Conservation (phyloP, 64 coral and sea anemone genomes). For the Porites lutea region DNA sequence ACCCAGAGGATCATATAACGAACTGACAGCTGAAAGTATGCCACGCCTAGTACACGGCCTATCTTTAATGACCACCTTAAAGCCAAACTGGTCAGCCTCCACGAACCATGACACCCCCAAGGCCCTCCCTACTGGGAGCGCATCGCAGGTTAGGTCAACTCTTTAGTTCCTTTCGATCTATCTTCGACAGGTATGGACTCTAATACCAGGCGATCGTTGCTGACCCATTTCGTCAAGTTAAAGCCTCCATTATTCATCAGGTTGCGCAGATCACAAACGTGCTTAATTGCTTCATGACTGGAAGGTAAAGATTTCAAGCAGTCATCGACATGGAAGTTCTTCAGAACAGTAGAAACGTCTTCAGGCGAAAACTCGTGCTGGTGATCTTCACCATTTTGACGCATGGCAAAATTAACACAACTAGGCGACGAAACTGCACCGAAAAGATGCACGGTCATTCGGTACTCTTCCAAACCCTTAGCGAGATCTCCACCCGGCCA, state of each 20-base stretch:
- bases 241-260: slow-evolving; percentile 43
- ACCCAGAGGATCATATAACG: background rate
- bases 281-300: no score
- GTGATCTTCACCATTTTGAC: no score
- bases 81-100: slow-evolving; percentile 64
- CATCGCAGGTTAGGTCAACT: slow-evolving; percentile 46
- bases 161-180: slow-evolving; percentile 31
- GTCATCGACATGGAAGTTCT: slow-evolving; percentile 73
- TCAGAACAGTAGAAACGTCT: background rate
- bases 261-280: background rate
- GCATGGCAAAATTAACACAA: no score
- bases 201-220: slow-evolving; percentile 20
- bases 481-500: slow-evolving; percentile 47
- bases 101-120: slow-evolving; percentile 53
- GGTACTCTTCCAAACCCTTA: slow-evolving; percentile 36
- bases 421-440: no score
- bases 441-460: background rate
- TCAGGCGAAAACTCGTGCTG: background rate
- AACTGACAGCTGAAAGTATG: background rate
- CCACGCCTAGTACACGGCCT: slow-evolving; percentile 68
- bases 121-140: slow-evolving; percentile 48
- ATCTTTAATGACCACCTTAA: slow-evolving; percentile 49
- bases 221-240: slow-evolving; percentile 26
- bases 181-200: slow-evolving; percentile 29
- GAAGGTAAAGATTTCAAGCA: slow-evolving; percentile 9